Base-by-base conservation (phyloP, 1,140 invertebrate species). In the Lucilia cuprina region DNA sequence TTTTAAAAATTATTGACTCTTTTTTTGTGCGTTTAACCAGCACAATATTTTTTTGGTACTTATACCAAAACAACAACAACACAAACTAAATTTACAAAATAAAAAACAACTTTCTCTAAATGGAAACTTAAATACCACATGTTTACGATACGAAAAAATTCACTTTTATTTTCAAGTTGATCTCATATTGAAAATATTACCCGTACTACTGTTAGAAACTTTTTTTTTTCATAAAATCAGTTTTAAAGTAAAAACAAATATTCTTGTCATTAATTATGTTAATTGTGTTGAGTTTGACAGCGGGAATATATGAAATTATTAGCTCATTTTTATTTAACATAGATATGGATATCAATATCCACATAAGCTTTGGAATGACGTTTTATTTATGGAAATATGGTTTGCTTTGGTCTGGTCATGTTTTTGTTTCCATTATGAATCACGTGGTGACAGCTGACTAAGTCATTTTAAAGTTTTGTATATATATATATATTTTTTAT, bases 221-320 rank as follows among this genome's bases (percentile, higher is more conserved):
- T 8, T 8, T 41, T 41, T 41, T 5, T 5, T 8, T 41, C 35
- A 55, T 13, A 55, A 55, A 55, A 55, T 0, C 12, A 55, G 12
- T 55, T 12, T 55, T 55, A 17, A 55, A 12, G 13, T 55, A 5
- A 55, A 55, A 14, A 55, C 0, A 55, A 14, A 75, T 34, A 75
- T 75, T 75, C 74, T 75, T 75, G 30, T 75, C 74, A 75, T 75
- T 75, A 75, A 75, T 75, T 75, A 75, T 75, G 74, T 75, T 75
- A 75, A 75, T 75, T 75, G 21, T 75, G 30, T 34, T 21, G 50
- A 55, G 50, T 55, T 25, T 19, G 65, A 2, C 8, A 74, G 25
- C 25, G n/a, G 19, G 9, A 25, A n/a, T 74, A 0, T 34, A 75
- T 34, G 30, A 75, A 75, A 75, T 10, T 75, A 34, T 75, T 75